phyloP scores from a whole-genome alignment of 2,113 vertebrate genomes.

The Pogonocichla stellata region DNA sequence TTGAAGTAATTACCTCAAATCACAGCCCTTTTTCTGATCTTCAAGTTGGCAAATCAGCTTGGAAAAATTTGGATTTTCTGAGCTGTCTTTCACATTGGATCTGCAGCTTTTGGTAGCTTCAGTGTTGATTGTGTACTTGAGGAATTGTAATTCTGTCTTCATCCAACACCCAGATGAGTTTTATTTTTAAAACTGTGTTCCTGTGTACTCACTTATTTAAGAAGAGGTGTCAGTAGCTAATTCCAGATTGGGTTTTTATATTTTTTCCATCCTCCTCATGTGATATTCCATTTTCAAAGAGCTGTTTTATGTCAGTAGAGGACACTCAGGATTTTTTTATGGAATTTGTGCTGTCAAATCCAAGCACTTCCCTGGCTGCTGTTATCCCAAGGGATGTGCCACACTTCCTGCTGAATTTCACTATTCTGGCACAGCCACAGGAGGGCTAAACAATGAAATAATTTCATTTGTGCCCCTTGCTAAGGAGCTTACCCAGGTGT shows the following conservation, averaged over 20 bases:
- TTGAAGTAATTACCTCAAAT: not conserved
- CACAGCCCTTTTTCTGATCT: not conserved
- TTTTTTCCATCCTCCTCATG: not conserved
- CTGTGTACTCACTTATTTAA: not conserved
- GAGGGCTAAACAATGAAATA: not conserved
- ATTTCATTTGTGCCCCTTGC: not conserved
- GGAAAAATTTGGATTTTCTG: not conserved
- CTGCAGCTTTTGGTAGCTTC: not conserved
- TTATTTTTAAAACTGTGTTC: not conserved
- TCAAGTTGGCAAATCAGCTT: not conserved
- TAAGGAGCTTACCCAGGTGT: not conserved
- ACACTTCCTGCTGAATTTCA: not conserved
- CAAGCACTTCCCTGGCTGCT: not conserved
- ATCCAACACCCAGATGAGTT: not conserved
- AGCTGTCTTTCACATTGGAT: not conserved
- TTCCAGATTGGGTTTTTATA: not conserved
- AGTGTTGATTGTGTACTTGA: not conserved
- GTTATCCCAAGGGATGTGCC: not conserved
- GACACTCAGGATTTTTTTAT: not conserved
- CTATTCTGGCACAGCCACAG: not conserved
- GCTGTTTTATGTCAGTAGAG: not conserved
- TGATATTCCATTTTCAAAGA: not conserved
- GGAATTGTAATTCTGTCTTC: not conserved
- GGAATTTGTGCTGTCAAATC: not conserved
- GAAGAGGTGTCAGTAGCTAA: not conserved